Evolutionary conservation across 2,888 invertebrate genomes (phyloP), one percentile per base, ranked within the genome.

Genomic region (Noctua comes): DNA sequence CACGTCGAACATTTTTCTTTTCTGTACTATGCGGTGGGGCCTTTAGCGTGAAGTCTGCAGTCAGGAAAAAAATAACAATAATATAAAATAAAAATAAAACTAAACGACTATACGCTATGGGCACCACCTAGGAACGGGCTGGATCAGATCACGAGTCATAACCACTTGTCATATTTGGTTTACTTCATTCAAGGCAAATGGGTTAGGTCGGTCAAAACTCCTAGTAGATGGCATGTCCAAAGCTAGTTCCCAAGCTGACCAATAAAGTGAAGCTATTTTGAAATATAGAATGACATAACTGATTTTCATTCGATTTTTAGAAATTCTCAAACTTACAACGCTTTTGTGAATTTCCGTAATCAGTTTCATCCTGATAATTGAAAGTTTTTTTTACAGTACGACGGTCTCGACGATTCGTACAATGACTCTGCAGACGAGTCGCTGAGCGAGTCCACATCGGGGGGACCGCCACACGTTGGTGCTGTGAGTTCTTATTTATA

Each of bases 381-480:
- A 21, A 21, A 18, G 6, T 62, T 27, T 71, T 69, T 69, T 79
- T 85, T 87, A 78, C 96, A 98, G 97, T 98, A 98, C 93, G 98
- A 98, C 90, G 98, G 98, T 54, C 96, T 98, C 84, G 98, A 98
- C 91, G 98, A 98, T 92, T 98, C 98, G 82, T 98, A 98, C 91
- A 97, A 97, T 86, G 97, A 97, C 89, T 97, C 97, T 0, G 97
- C 97, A 5, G 97, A 97, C 85, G 97, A 97, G 90, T 97, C 97
- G 57, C 94, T 97, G 77, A 97, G 97, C 86, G 97, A 97, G 92
- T 97, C 97, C 31, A 97, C 97, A 46, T 97, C 97, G 66, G 96
- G 97, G 73, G 97, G 97, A 70, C 96, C 96, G 16, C 93, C 95
- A 24, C 95, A 95, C 86, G 91, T 93, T 54, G 92, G 94, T 75